Percentiles rank a stretch among this genome's conserved stretches.
These are phyloP conservation scores for Bombus sylvicola DNA, from an alignment of 1,140 invertebrate genomes.

Conservation along the genomic window DNA sequence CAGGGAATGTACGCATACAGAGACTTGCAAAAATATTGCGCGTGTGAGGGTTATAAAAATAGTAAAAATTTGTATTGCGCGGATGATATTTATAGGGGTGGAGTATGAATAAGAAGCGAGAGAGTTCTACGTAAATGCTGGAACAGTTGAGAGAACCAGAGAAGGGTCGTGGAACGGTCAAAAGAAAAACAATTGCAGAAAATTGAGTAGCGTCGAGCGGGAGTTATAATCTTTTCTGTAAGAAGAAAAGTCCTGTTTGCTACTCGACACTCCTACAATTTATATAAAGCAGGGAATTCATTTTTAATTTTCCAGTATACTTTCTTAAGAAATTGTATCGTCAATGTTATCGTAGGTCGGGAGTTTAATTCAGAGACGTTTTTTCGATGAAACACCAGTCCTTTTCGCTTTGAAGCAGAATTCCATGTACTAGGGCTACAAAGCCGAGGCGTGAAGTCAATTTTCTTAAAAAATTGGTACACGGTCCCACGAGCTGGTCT, in stretches of 20 bases:
- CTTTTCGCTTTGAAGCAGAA: neutral
- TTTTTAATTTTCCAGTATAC: neutral
- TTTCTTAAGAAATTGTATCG: neutral
- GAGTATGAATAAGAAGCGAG: too few relatives aligned
- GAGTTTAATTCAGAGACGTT: neutral
- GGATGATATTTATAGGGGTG: too few relatives aligned
- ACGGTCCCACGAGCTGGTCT: slow-evolving; percentile 2
- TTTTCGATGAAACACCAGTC: neutral
- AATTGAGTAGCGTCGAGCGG: too few relatives aligned
- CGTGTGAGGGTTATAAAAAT: too few relatives aligned
- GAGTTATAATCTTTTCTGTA: too few relatives aligned
- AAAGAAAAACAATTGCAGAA: too few relatives aligned
- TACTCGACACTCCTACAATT: too few relatives aligned
- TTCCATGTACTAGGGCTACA: neutral
- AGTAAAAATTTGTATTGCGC: too few relatives aligned
- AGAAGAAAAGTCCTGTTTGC: too few relatives aligned
- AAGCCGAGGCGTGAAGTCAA: neutral
- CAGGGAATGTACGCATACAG: neutral
- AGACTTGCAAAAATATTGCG: neutral
- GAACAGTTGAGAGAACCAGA: too few relatives aligned
- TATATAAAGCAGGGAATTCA: neutral
- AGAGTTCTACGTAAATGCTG: too few relatives aligned
- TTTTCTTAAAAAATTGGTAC: slow-evolving; percentile 18
- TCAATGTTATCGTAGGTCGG: neutral
- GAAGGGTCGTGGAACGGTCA: too few relatives aligned